Base-by-base conservation (phyloP, 1,140 invertebrate species). In the Trachymyrmex septentrionalis region DNA sequence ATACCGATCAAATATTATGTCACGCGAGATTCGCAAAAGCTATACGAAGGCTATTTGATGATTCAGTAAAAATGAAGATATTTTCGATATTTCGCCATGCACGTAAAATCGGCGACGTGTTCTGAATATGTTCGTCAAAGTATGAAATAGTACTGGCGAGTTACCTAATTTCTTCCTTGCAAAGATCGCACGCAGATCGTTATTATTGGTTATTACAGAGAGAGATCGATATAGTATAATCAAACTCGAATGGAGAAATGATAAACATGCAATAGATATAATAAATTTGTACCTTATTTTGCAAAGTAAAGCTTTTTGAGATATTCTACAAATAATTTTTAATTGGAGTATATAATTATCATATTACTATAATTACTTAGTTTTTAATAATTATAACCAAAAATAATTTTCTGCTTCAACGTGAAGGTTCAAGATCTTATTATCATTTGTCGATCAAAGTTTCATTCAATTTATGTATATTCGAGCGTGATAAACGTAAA, bases 21-120 rank as follows among this genome's bases (percentile, higher is more conserved):
- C 16, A 57, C 67, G 67, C 55, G 55, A 38, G 53, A 19, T 75
- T 75, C 38, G 55, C 77, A 73, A 14, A 84, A 61, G 55, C 67
- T 59, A 48, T 27, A 59, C 50, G 3, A 82, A 82, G 12, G 34
- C 53, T 63, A 75, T 12, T 61, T 48, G 55, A 59, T 34, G 48
- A 67, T 69, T 73, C 34, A 44, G 7, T 61, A 48, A 82, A 82
- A 84, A 63, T 27, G 80, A 84, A 84, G 34, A 61, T 50, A 84
- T 84, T 34, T 50, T 84, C 69, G 27, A 84, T 73, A 55, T 75
- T 61, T 12, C 16, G 7, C 34, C 55, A 24, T 75, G 24, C 50
- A 48, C 24, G 34, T 71, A 57, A 82, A 82, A 59, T 82, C 80
- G 24, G 24, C 53, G 34, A 75, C 27, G 21, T 84, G 12, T 73